These are phyloP conservation scores for Fregetta grallaria DNA, from an alignment of 2,113 vertebrate species.

Conservation along the genomic window DNA sequence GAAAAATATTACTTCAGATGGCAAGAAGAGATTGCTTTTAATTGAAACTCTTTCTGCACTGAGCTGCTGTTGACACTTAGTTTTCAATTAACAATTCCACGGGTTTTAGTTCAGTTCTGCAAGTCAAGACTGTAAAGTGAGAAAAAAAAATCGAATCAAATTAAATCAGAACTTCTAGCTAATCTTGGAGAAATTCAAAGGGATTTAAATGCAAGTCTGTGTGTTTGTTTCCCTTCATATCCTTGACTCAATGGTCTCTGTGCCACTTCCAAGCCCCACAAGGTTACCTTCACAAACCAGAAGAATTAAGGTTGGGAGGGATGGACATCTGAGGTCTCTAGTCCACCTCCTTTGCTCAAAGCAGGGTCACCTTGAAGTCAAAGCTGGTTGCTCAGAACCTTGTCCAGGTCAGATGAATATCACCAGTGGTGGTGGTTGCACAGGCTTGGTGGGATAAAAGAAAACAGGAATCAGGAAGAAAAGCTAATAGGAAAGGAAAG, in stretches of 20 bases:
- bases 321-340: neutral
- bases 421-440: neutral
- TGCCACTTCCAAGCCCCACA: neutral
- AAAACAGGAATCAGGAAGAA: neutral
- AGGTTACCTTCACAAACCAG: neutral
- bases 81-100: conserved; percentile 35
- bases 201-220: neutral
- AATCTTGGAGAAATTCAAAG: neutral
- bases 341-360: neutral
- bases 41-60: neutral
- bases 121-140: neutral
- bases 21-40: conserved; percentile 41
- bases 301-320: neutral
- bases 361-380: neutral
- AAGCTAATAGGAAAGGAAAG: no score
- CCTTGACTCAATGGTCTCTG: neutral
- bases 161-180: neutral
- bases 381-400: neutral
- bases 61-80: conserved; percentile 34
- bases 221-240: neutral
- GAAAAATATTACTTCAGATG: conserved; percentile 20
- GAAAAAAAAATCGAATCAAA: neutral
- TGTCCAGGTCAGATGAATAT: neutral
- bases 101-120: conserved; percentile 25
- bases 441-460: neutral